phyloP scores from a whole-genome alignment of 2,797 vertebrate genomes.

The Trichosurus vulpecula region DNA sequence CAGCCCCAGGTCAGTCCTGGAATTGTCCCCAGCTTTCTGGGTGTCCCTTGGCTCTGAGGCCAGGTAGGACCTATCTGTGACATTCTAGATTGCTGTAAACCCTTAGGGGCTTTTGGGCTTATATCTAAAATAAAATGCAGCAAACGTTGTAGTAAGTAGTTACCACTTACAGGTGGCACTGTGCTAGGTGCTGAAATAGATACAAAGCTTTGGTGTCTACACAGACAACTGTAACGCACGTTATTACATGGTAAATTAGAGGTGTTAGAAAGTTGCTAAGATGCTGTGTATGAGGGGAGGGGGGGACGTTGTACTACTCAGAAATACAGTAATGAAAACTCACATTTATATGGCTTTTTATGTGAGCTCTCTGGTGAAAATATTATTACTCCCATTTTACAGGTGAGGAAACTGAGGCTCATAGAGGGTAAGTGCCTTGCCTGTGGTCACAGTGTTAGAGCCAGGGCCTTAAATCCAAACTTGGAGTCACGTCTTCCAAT shows the following conservation, averaged over 20 bases:
- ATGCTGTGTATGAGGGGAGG: background rate
- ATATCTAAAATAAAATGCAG: background rate
- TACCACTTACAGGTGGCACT: background rate
- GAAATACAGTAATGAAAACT: background rate
- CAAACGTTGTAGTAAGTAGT: background rate
- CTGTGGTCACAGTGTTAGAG: background rate
- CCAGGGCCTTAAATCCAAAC: background rate
- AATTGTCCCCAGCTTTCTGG: slow-evolving; percentile 8
- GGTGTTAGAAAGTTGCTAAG: background rate
- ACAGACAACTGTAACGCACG: background rate
- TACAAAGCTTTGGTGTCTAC: background rate
- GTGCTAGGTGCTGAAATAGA: background rate
- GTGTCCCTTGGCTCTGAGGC: background rate
- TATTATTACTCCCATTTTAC: slow-evolving; percentile 2
- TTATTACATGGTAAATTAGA: background rate
- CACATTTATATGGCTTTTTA: background rate
- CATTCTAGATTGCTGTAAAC: background rate
- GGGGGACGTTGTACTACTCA: background rate
- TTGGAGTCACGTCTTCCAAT: background rate
- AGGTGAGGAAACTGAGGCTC: background rate
- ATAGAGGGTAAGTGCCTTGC: background rate
- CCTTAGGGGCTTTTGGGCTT: background rate
- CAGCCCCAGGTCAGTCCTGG: background rate
- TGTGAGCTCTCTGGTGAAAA: background rate
- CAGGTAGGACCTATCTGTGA: slow-evolving; percentile 1